phyloP scores from a whole-genome alignment of 2,797 vertebrate species.

The Epinephelus malabaricus region DNA sequence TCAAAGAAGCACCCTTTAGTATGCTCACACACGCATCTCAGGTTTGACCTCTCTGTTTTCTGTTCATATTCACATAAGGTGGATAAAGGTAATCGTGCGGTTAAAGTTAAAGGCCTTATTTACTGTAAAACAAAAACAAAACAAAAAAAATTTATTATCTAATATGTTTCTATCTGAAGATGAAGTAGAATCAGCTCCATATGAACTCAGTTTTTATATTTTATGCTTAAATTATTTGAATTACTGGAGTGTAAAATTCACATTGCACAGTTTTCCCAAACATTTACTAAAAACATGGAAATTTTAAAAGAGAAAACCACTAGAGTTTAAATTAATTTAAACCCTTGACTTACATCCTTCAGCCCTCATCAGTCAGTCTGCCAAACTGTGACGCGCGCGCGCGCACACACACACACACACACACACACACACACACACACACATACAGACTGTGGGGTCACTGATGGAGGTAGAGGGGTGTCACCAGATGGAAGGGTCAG shows the following conservation, averaged over 20 bases:
- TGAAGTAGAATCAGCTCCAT: neutral
- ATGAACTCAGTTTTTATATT: neutral
- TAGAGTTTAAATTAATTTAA: constrained; percentile 27
- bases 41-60: neutral
- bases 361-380: constrained; percentile 23
- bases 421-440: constrained; percentile 14
- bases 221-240: neutral
- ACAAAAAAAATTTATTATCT: no score
- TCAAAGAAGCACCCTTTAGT: no score
- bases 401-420: constrained; percentile 9
- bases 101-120: neutral
- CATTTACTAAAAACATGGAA: neutral
- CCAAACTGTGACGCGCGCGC: constrained; percentile 8
- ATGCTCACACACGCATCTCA: no score
- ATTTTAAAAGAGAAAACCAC: neutral
- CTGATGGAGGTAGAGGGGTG: constrained; percentile 29
- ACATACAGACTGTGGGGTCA: constrained; percentile 5
- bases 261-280: neutral
- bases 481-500: constrained; percentile 79
- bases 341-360: neutral
- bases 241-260: neutral
- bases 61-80: neutral
- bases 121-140: neutral
- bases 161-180: neutral
- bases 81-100: neutral